phyloP scores from a whole-genome alignment of 2,113 vertebrate genomes.

The Struthio camelus region DNA sequence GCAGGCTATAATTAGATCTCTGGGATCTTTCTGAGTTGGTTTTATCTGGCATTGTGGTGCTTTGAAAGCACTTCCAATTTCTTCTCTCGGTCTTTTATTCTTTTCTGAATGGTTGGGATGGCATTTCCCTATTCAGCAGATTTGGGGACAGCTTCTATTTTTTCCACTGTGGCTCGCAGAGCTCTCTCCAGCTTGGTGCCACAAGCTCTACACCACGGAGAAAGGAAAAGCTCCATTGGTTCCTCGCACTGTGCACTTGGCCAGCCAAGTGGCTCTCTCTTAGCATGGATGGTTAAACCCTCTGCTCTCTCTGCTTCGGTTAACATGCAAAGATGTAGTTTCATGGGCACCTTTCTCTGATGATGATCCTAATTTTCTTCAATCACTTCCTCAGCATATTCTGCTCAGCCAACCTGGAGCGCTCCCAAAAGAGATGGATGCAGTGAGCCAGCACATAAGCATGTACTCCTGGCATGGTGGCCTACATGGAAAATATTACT shows the following conservation, averaged over 20 bases:
- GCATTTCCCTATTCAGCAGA: constrained; percentile 64
- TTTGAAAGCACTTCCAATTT: constrained; percentile 41
- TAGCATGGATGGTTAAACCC: not conserved
- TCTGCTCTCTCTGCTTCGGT: not conserved
- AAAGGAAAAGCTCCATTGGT: constrained; percentile 20
- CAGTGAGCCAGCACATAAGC: not conserved
- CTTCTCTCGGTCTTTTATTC: not conserved
- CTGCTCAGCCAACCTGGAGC: not conserved
- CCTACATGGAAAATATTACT: not conserved
- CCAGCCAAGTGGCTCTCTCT: not conserved
- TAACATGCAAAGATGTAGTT: not conserved
- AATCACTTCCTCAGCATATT: not conserved
- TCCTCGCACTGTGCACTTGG: not conserved
- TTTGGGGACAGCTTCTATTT: not conserved
- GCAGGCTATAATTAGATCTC: constrained; percentile 54
- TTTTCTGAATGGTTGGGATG: constrained; percentile 33
- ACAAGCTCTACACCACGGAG: not conserved
- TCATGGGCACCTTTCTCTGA: not conserved
- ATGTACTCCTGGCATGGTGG: not conserved
- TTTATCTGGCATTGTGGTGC: constrained; percentile 38
- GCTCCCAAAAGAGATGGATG: not conserved
- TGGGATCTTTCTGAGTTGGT: not conserved
- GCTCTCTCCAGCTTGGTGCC: not conserved
- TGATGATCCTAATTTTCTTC: constrained; percentile 32
- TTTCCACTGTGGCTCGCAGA: not conserved